Evolutionary conservation across 1,140 invertebrate genomes (phyloP).

Genomic region (Drosophila ogumai): DNA sequence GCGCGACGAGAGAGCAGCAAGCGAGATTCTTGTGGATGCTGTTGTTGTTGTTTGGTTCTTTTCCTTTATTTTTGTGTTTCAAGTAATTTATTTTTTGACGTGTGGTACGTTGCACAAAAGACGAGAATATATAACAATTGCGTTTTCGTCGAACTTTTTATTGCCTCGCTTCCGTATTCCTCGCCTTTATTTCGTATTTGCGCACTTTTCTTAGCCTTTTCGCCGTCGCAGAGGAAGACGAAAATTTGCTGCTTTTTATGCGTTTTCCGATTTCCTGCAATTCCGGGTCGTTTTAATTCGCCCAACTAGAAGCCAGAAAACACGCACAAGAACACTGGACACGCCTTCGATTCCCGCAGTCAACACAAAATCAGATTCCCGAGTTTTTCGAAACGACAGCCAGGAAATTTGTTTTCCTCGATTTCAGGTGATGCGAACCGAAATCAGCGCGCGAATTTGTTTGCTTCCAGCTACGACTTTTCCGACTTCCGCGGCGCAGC

Average conservation of each 20-base stretch:
- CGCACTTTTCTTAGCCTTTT: constrained; percentile 37
- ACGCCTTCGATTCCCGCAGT: constrained; percentile 9
- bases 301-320: constrained; percentile 23
- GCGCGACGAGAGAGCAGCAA: constrained; percentile 5
- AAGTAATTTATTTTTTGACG: constrained; percentile 48
- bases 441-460: constrained; percentile 24
- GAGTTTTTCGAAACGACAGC: constrained; percentile 46
- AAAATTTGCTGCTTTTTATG: constrained; percentile 26
- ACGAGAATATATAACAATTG: constrained; percentile 43
- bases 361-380: constrained; percentile 31
- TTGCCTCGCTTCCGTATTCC: constrained; percentile 44
- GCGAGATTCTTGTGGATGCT: constrained; percentile 45
- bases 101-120: constrained; percentile 46
- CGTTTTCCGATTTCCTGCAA: constrained; percentile 10
- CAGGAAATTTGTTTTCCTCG: constrained; percentile 25
- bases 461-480: constrained; percentile 9
- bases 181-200: constrained; percentile 36
- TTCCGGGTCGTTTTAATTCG: constrained; percentile 25
- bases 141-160: constrained; percentile 37
- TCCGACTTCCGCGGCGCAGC: constrained; percentile 11
- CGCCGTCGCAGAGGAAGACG: constrained; percentile 30
- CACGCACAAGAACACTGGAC: constrained; percentile 19
- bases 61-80: constrained; percentile 13
- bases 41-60: constrained; percentile 28
- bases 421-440: constrained; percentile 7